A percentile compares a stretch with the other conserved stretches of the same genome.
phyloP scores from a whole-genome alignment of 1,140 invertebrate species.

The Carposina sasakii region DNA sequence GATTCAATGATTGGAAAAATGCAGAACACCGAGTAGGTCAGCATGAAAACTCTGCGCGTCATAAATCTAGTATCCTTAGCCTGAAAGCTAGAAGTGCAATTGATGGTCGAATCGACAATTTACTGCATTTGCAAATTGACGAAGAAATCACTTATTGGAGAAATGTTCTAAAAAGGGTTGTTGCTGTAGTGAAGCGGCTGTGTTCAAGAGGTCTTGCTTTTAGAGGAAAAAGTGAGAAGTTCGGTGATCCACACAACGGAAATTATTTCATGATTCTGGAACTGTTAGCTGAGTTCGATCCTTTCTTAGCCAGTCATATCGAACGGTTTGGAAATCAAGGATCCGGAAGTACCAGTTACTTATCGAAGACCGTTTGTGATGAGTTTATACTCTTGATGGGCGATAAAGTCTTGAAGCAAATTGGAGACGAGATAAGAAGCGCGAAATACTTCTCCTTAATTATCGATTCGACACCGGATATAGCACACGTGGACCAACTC shows the following conservation, averaged over 20 bases:
- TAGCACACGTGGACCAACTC: slow-evolving; percentile 15
- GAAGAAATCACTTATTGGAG: slow-evolving; percentile 14
- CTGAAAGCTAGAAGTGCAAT: too few species aligned
- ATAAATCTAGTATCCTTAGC: slow-evolving; percentile 11
- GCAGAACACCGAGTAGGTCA: slow-evolving; percentile 14
- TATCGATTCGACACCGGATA: too few species aligned
- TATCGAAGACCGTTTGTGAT: slow-evolving; percentile 42
- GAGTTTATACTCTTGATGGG: slow-evolving; percentile 45
- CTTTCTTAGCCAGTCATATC: slow-evolving; percentile 44
- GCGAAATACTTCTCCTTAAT: too few species aligned
- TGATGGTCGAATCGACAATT: too few species aligned
- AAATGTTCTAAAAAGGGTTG: slow-evolving; percentile 18
- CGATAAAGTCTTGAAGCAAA: slow-evolving; percentile 26
- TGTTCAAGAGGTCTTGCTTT: slow-evolving; percentile 22
- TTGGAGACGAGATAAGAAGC: slow-evolving; percentile 11
- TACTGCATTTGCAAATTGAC: too few species aligned
- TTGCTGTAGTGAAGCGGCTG: too few species aligned
- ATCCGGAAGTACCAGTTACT: slow-evolving; percentile 34
- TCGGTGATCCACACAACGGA: slow-evolving; percentile 16
- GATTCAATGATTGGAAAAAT: slow-evolving; percentile 16
- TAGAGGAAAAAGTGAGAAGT: slow-evolving; percentile 19
- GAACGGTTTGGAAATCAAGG: slow-evolving; percentile 37
- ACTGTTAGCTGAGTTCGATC: slow-evolving; percentile 44
- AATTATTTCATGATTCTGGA: slow-evolving; percentile 35
- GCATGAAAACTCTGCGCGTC: slow-evolving; percentile 11